Evolutionary conservation across 2,113 vertebrate genomes (phyloP).

Genomic region (Coturnix japonica): DNA sequence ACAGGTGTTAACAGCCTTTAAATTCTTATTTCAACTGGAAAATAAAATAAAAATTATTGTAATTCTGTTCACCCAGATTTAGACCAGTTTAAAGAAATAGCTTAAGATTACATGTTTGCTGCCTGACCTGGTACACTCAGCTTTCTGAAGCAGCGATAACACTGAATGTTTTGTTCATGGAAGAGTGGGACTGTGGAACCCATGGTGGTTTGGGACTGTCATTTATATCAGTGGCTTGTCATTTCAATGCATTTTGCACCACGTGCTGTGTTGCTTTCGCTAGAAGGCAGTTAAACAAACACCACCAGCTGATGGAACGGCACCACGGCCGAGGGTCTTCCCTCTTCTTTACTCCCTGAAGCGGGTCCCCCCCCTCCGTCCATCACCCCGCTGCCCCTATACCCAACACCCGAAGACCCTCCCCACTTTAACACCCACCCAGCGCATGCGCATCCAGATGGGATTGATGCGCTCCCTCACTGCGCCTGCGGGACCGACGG

Average conservation of each 20-base stretch:
- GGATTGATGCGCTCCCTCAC: no score
- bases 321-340: no score
- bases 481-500: no score
- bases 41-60: neutral
- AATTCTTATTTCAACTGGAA: neutral
- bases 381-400: no score
- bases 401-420: no score
- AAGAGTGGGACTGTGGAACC: neutral
- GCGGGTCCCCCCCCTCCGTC: accelerated
- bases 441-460: no score
- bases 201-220: neutral
- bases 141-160: neutral
- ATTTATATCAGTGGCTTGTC: neutral
- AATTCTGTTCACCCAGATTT: neutral
- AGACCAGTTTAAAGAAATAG: neutral
- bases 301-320: no score
- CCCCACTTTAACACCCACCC: no score
- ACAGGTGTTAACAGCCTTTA: neutral
- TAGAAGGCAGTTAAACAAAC: neutral
- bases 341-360: accelerated
- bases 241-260: neutral
- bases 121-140: neutral
- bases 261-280: neutral
- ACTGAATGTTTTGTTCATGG: no score
- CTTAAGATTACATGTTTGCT: neutral